These are phyloP conservation scores for Otis tarda DNA, from an alignment of 2,113 vertebrate species.

Conservation along the genomic window DNA sequence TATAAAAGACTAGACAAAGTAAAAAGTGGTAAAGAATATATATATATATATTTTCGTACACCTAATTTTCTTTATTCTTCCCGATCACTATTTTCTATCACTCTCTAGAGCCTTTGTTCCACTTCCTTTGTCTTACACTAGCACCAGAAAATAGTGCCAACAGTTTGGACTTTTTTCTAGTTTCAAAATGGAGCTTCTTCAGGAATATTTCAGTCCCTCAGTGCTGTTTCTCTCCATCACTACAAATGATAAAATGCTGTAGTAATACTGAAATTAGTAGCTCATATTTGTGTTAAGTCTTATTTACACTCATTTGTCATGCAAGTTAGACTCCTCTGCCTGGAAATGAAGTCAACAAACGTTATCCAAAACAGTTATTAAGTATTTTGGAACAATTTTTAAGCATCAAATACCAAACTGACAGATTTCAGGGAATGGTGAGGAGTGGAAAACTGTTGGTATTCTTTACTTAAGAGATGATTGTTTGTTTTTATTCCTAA, in stretches of 20 bases:
- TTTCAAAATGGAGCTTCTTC: not conserved
- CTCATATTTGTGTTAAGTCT: not conserved
- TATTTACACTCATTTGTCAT: not conserved
- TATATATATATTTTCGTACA: too few species aligned
- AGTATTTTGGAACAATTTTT: not conserved
- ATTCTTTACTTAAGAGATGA: not conserved
- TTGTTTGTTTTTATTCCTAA: not conserved
- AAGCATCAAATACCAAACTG: not conserved
- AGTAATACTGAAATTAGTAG: not conserved
- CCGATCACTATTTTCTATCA: not conserved
- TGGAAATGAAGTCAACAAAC: not conserved
- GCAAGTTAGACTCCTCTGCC: not conserved
- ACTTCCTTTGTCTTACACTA: not conserved
- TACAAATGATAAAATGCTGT: not conserved
- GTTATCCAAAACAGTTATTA: not conserved
- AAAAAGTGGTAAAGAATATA: not conserved
- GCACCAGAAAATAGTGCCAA: not conserved
- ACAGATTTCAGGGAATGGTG: not conserved
- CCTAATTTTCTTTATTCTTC: not conserved
- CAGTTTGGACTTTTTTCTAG: not conserved
- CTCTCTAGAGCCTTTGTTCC: not conserved
- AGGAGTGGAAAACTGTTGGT: not conserved
- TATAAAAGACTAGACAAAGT: not conserved
- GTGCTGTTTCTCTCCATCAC: not conserved
- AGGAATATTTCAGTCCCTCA: not conserved